Evolutionary conservation across 2,797 vertebrate species (phyloP).

Genomic region (Sebastes iracundus): DNA sequence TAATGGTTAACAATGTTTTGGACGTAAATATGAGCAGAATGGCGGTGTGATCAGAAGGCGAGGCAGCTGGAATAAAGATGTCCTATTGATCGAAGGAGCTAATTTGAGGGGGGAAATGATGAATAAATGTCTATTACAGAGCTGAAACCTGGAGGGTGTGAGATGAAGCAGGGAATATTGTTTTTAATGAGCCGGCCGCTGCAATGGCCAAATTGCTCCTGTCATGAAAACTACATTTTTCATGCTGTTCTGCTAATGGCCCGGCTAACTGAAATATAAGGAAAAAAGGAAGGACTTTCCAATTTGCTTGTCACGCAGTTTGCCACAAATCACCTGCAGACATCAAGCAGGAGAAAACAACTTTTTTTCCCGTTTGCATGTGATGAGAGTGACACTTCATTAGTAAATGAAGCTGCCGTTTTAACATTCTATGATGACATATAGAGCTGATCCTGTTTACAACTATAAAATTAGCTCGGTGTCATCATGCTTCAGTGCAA

Average conservation of each 20-base stretch:
- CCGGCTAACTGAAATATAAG: constrained; percentile 13
- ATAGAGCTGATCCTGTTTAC: background rate
- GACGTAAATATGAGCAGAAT: background rate
- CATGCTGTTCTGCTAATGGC: constrained; percentile 39
- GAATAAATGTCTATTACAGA: constrained; percentile 40
- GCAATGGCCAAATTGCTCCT: constrained; percentile 43
- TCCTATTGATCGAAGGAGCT: constrained; percentile 44
- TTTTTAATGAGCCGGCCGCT: constrained; percentile 43
- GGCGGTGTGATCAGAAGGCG: background rate
- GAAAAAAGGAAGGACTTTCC: constrained; percentile 10
- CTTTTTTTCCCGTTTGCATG: background rate
- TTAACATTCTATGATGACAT: background rate
- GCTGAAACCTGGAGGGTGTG: constrained; percentile 19
- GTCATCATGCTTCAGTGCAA: constrained; percentile 4
- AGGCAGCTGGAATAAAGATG: constrained; percentile 30
- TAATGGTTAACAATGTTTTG: constrained; percentile 30
- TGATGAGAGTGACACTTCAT: constrained; percentile 5
- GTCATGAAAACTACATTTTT: constrained; percentile 34
- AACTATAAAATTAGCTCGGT: background rate
- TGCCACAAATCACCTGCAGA: constrained; percentile 18
- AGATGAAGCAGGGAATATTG: constrained; percentile 17
- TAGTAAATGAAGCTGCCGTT: background rate
- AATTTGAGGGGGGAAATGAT: constrained; percentile 33
- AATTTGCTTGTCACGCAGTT: constrained; percentile 26
- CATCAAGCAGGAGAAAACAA: background rate